Percentiles rank a stretch among this genome's conserved stretches.
Evolutionary conservation across 2,888 invertebrate species (phyloP).

Genomic region (Acleris laterana): DNA sequence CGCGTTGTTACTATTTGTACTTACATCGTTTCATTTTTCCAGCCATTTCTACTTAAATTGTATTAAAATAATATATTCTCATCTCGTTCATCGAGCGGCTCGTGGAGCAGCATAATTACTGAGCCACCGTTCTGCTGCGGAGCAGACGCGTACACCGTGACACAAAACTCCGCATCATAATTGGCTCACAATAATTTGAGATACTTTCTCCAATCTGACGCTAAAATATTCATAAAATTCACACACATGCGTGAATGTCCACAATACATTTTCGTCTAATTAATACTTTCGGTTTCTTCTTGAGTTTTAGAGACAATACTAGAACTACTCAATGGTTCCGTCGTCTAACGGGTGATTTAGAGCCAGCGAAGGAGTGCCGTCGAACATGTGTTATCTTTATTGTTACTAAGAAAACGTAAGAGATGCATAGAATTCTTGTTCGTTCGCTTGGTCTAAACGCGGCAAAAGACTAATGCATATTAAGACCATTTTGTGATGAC

Average conservation of each 20-base stretch:
- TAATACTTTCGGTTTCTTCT: slow-evolving; percentile 70
- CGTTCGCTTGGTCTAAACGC: too few relatives aligned
- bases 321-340: slow-evolving; percentile 29
- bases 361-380: too few relatives aligned
- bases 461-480: slow-evolving; percentile 10
- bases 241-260: slow-evolving; percentile 53
- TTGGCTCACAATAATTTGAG: slow-evolving; percentile 77
- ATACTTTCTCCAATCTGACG: slow-evolving; percentile 69
- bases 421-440: too few relatives aligned
- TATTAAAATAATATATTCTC: slow-evolving; percentile 11
- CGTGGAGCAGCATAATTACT: slow-evolving; percentile 40
- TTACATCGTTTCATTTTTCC: not conserved
- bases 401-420: too few relatives aligned
- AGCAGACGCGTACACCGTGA: slow-evolving; percentile 58
- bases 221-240: slow-evolving; percentile 66
- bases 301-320: slow-evolving; percentile 52
- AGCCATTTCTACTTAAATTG: slow-evolving; percentile 8
- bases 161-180: slow-evolving; percentile 66
- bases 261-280: slow-evolving; percentile 50
- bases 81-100: slow-evolving; percentile 18
- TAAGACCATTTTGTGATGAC: not conserved
- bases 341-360: too few relatives aligned
- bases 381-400: too few relatives aligned
- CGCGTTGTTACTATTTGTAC: not conserved
- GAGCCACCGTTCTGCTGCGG: slow-evolving; percentile 21